Percentiles rank a stretch among this genome's conserved stretches.
These are phyloP conservation scores for Neotragus moschatus DNA, from an alignment of 2,113 vertebrate genomes.

Conservation along the genomic window DNA sequence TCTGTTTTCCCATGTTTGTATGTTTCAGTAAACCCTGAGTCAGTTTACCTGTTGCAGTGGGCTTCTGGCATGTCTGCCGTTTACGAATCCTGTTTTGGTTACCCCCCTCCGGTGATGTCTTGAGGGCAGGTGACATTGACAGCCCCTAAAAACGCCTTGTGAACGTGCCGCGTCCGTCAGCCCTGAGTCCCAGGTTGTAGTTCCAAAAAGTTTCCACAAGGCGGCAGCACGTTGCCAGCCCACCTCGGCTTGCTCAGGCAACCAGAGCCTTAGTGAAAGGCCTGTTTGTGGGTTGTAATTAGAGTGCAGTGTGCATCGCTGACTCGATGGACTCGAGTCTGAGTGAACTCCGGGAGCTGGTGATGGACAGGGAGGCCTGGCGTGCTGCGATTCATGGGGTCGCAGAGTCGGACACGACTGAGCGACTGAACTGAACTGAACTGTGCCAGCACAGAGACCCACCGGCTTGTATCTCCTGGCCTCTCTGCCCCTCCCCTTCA, in stretches of 20 bases:
- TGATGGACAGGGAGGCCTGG: too few relatives aligned
- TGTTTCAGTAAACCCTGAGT: not conserved
- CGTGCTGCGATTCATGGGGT: too few relatives aligned
- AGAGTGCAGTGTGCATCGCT: too few relatives aligned
- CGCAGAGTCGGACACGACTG: too few relatives aligned
- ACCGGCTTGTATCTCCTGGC: not conserved
- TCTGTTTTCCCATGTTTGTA: not conserved
- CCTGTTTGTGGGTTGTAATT: not conserved
- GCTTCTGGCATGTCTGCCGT: not conserved
- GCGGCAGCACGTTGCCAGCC: not conserved
- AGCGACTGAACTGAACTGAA: too few relatives aligned
- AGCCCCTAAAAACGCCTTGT: not conserved
- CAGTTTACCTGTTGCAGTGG: not conserved
- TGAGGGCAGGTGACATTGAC: not conserved
- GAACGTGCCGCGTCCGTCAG: accelerated
- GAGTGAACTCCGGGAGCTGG: too few relatives aligned
- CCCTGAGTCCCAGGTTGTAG: not conserved
- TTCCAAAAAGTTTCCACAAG: not conserved
- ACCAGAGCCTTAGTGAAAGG: not conserved
- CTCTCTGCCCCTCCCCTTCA: not conserved
- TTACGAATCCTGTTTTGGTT: not conserved
- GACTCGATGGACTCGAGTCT: too few relatives aligned
- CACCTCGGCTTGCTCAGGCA: not conserved
- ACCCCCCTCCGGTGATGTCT: accelerated
- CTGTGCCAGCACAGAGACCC: not conserved